Conservation (phyloP, 2,113 vertebrate genomes). For the Phaethon lepturus region DNA sequence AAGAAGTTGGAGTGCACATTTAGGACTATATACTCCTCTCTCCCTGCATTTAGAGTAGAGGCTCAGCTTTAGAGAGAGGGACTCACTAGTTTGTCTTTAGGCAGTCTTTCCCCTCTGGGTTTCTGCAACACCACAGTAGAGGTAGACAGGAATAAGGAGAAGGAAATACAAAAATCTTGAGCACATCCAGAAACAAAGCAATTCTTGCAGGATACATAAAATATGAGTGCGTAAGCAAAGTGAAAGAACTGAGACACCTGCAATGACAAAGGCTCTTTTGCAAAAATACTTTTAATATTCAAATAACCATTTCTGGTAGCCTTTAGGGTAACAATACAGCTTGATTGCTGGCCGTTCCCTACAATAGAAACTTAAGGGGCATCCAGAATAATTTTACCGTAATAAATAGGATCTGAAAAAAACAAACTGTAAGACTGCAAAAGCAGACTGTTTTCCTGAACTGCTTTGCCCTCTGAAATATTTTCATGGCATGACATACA, state of each 20-base stretch:
- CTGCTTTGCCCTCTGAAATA: constrained; percentile 18
- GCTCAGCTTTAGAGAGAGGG: neutral
- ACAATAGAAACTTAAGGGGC: neutral
- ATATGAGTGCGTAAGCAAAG: neutral
- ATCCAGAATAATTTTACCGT: neutral
- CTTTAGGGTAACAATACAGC: neutral
- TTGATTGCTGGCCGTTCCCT: neutral
- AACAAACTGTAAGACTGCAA: neutral
- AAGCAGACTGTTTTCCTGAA: constrained; percentile 14
- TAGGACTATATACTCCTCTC: neutral
- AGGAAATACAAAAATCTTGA: neutral
- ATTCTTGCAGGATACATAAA: neutral
- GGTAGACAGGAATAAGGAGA: neutral
- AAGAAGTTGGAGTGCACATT: neutral
- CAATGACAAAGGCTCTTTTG: neutral
- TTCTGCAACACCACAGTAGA: neutral
- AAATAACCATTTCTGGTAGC: neutral
- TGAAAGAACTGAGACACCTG: neutral
- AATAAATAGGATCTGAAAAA: neutral
- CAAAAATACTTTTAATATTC: neutral
- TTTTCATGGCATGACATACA: constrained; percentile 29
- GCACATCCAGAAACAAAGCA: neutral
- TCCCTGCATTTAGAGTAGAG: neutral
- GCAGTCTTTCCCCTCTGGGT: neutral
- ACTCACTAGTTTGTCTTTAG: neutral